Conservation (phyloP, 1,140 invertebrate genomes). For the Ceratina australensis region DNA sequence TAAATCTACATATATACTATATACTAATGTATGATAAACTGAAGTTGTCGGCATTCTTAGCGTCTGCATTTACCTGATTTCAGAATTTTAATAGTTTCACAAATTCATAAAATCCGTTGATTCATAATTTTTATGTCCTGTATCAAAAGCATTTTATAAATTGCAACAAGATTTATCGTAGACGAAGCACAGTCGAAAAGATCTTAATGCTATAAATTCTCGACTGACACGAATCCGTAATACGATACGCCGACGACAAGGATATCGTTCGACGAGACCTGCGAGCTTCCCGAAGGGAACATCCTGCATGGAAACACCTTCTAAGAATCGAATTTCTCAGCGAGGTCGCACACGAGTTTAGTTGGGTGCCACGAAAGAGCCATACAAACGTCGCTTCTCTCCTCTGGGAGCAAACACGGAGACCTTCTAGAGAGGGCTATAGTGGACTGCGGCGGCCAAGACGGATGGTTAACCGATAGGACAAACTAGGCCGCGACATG, state of each 20-base stretch:
- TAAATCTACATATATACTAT: no score
- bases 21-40: no score
- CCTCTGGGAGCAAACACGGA: slow-evolving; percentile 28
- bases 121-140: no score
- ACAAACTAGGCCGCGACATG: slow-evolving; percentile 61
- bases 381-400: slow-evolving; percentile 42
- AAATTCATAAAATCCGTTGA: no score
- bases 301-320: slow-evolving; percentile 16
- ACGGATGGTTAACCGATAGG: slow-evolving; percentile 68
- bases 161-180: no score
- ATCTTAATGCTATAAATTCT: no score
- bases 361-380: slow-evolving; percentile 21
- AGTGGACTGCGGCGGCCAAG: slow-evolving; percentile 42
- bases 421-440: slow-evolving; percentile 48
- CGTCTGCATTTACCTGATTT: no score
- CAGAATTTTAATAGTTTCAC: no score
- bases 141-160: no score
- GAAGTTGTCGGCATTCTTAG: no score
- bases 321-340: slow-evolving; percentile 54
- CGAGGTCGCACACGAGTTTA: slow-evolving; percentile 22
- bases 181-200: no score
- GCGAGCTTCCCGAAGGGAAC: not conserved
- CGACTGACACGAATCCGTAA: slow-evolving; percentile 2
- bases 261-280: not conserved
- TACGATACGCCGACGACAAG: not conserved